Evolutionary conservation across 1,140 invertebrate genomes (phyloP).

Genomic region (Linepithema humile): DNA sequence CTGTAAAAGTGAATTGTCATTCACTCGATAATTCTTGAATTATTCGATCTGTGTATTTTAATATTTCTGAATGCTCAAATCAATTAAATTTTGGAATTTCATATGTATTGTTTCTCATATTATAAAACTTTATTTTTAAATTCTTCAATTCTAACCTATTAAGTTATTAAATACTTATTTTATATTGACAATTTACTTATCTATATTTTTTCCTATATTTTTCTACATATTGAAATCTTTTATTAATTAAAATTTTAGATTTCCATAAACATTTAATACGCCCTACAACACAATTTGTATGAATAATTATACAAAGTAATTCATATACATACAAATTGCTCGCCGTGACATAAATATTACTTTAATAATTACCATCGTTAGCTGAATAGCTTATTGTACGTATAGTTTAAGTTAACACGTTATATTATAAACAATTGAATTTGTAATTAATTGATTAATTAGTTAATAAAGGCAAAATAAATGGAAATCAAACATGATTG

Average conservation of each 20-base stretch:
- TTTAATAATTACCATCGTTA: conserved; percentile 33
- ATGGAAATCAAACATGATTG: neutral
- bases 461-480: conserved; percentile 38
- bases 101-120: neutral
- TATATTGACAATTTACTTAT: neutral
- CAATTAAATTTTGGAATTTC: neutral
- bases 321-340: conserved; percentile 4
- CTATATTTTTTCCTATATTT: neutral
- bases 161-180: neutral
- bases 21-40: neutral
- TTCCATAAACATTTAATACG: neutral
- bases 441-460: conserved; percentile 22
- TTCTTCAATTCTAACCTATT: neutral
- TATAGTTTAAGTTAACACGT: conserved; percentile 24
- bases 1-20: neutral
- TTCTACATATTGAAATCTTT: neutral
- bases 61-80: neutral
- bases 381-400: neutral
- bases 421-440: conserved; percentile 30
- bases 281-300: neutral
- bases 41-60: neutral
- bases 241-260: too few relatives aligned
- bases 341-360: conserved; percentile 2
- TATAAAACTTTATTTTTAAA: neutral
- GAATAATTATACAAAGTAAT: conserved; percentile 7